These are phyloP conservation scores for Lophotriccus pileatus DNA, from an alignment of 2,797 vertebrate genomes.

Conservation along the genomic window DNA sequence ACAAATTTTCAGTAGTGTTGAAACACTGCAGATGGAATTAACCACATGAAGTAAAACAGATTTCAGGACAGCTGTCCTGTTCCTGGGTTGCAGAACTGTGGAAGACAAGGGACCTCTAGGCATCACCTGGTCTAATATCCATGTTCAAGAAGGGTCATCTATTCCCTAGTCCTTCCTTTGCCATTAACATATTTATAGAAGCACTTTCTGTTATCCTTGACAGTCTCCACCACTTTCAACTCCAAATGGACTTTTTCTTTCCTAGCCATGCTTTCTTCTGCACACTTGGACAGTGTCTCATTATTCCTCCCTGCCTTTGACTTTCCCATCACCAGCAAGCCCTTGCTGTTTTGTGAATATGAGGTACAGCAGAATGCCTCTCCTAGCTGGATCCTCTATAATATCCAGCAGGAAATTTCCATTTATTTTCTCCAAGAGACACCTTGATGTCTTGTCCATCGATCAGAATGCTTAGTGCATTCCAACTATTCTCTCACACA, in stretches of 20 bases:
- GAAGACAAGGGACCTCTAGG: background rate
- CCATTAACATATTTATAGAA: background rate
- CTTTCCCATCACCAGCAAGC: background rate
- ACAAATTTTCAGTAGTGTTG: background rate
- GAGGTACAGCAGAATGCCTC: background rate
- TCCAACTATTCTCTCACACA: background rate
- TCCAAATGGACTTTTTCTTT: background rate
- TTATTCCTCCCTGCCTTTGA: background rate
- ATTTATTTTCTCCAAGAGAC: background rate
- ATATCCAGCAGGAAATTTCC: background rate
- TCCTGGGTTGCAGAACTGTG: background rate
- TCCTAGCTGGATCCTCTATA: background rate
- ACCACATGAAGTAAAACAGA: background rate
- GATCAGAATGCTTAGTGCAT: background rate
- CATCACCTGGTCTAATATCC: fast-evolving
- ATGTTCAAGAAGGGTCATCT: background rate
- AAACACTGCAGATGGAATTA: background rate
- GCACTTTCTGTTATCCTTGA: background rate
- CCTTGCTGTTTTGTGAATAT: background rate
- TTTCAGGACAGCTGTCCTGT: background rate
- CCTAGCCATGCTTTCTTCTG: background rate
- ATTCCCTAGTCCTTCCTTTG: background rate
- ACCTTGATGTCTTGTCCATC: background rate
- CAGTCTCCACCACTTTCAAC: background rate
- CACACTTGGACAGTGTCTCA: background rate